Percentiles rank a stretch among this genome's conserved stretches.
phyloP scores from a whole-genome alignment of 1,140 invertebrate genomes.

The Sycophaga agraensis region DNA sequence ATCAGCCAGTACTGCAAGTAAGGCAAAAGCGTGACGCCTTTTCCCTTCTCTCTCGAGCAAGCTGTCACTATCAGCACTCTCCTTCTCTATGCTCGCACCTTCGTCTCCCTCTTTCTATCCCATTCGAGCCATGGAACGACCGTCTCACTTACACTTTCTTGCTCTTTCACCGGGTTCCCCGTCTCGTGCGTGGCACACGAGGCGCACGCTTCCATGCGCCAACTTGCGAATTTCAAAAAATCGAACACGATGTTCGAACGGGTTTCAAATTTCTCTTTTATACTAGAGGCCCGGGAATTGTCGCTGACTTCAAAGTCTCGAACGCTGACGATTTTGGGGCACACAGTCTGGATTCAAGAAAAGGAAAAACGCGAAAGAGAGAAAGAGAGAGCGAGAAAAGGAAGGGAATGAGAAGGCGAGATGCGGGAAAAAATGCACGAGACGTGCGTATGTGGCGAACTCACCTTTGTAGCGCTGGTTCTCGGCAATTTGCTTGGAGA shows the following conservation, averaged over 20 bases:
- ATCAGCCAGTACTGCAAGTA: too few relatives aligned
- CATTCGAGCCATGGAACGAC: background rate
- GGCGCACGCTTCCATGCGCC: background rate
- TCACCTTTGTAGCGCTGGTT: constrained; percentile 82
- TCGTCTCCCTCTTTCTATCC: background rate
- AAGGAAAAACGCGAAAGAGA: background rate
- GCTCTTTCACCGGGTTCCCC: background rate
- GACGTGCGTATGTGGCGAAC: too few relatives aligned
- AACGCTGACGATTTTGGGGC: too few relatives aligned
- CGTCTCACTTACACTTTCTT: background rate
- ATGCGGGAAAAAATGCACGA: background rate
- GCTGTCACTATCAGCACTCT: too few relatives aligned
- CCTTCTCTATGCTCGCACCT: too few relatives aligned
- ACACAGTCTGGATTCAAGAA: background rate
- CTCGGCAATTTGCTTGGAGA: constrained; percentile 79
- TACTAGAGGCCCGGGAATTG: too few relatives aligned
- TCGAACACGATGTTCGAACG: constrained; percentile 4
- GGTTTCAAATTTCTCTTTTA: too few relatives aligned
- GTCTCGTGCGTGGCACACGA: background rate
- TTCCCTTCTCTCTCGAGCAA: too few relatives aligned
- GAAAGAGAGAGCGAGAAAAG: too few relatives aligned
- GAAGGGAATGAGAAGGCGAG: too few relatives aligned
- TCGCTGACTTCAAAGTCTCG: too few relatives aligned
- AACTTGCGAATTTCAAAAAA: background rate
- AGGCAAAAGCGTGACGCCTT: too few relatives aligned